Evolutionary conservation across 2,888 invertebrate genomes (phyloP), one percentile per base, ranked within the genome.

Genomic region (Yponomeuta sedellus): DNA sequence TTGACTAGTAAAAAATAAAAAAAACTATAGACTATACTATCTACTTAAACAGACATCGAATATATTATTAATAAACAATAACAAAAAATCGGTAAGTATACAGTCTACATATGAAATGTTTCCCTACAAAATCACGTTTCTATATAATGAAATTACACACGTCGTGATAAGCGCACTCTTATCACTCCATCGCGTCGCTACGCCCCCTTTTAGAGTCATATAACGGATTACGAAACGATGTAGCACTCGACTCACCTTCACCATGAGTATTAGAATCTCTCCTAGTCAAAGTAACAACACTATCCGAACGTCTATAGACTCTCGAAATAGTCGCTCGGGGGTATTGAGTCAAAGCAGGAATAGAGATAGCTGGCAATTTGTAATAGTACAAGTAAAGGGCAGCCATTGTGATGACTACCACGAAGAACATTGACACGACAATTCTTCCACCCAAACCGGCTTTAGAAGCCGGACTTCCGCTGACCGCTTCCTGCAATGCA

Each of bases 171-270:
- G 5, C 1, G 10, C 5, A 34, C 34, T 34, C 10, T 34, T 34
- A 34, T 34, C 34, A 34, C 34, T 34, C 34, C 34, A 8, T 74
- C 0, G 86, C 81, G 25, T 77, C 71, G 12, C 84, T 85, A 69
- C 85, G 79, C 68, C 81, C 84, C 72, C 87, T 83, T 75, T 77
- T 86, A 0, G 89, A 89, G 67, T 86, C 80, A 70, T 89, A 90
- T 71, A 90, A 69, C 0, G 90, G 90, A 73, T 90, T 90, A 28
- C 86, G 85, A 67, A 90, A 90, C 0, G 86, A 84, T 0, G 84
- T 81, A 44, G 78, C 75, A 5, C 71, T 72, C 67, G 10, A 72
- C 69, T 8, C 75, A 52, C 44, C 16, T 34, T 34, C 34, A 52
- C 16, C 44, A 72, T 57, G 78, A 69, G 76, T 73, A 0, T 74